These are phyloP conservation scores for Hyla sarda DNA, from an alignment of 2,113 vertebrate species.

Conservation along the genomic window DNA sequence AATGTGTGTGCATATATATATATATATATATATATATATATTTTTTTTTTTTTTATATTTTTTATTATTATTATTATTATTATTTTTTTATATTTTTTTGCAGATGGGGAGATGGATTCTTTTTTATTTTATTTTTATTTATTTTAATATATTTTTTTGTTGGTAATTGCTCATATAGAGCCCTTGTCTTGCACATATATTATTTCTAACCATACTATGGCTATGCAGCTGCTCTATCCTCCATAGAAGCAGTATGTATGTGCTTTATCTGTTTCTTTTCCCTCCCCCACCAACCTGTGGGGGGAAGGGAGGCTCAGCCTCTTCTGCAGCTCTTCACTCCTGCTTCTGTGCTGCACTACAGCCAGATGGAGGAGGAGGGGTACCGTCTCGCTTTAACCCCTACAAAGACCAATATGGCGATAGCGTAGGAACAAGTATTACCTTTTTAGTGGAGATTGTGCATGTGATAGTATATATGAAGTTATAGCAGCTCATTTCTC, in stretches of 20 bases:
- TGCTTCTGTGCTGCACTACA: not conserved
- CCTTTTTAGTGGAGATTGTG: not conserved
- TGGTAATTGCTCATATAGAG: not conserved
- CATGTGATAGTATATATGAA: too few relatives aligned
- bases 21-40: too few relatives aligned
- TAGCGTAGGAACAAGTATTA: not conserved
- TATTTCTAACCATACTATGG: not conserved
- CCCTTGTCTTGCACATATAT: not conserved
- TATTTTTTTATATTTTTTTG: too few relatives aligned
- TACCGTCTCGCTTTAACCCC: not conserved
- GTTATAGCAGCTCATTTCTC: too few relatives aligned
- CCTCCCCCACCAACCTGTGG: slow-evolving; percentile 23
- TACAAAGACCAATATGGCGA: not conserved
- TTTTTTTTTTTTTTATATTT: too few relatives aligned
- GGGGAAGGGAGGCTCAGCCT: slow-evolving; percentile 20
- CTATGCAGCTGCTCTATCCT: not conserved
- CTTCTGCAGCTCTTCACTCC: slow-evolving; percentile 33
- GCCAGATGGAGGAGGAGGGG: slow-evolving; percentile 36
- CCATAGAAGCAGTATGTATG: not conserved
- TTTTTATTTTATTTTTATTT: too few relatives aligned
- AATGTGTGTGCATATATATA: too few relatives aligned
- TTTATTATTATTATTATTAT: too few relatives aligned
- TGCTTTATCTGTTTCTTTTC: slow-evolving; percentile 12
- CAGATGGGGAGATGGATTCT: too few relatives aligned
- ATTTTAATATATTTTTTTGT: not conserved